These are phyloP conservation scores for Drosophila heteroneura DNA, from an alignment of 2,888 invertebrate species.

Conservation along the genomic window DNA sequence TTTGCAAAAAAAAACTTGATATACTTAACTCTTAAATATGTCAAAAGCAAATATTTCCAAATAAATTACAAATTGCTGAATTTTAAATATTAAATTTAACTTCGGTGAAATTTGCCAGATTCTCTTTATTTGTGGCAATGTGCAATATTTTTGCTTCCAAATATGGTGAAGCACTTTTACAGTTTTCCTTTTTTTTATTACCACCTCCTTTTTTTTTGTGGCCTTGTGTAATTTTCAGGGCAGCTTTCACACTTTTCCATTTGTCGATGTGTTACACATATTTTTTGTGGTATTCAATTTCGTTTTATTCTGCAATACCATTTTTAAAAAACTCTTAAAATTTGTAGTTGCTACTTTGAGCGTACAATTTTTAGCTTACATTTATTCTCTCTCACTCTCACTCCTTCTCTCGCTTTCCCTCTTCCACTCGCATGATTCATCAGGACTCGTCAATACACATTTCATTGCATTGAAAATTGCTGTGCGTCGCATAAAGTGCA, in stretches of 20 bases:
- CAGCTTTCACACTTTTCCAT: background rate
- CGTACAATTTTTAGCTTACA: slow-evolving; percentile 1
- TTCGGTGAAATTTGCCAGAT: background rate
- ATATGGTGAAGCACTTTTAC: background rate
- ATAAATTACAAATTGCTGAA: background rate
- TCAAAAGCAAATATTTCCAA: background rate
- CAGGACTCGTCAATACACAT: slow-evolving; percentile 32
- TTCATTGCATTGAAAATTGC: slow-evolving; percentile 33
- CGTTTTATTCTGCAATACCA: background rate
- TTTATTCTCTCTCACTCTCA: background rate
- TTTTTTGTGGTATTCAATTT: background rate
- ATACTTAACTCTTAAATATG: background rate
- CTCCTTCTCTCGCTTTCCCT: background rate
- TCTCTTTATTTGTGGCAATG: background rate
- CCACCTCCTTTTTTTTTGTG: background rate
- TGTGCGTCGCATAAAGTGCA: slow-evolving; percentile 58
- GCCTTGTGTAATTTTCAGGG: background rate
- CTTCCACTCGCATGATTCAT: background rate
- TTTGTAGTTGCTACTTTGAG: slow-evolving; percentile 1
- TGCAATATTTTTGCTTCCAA: background rate
- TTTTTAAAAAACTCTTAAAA: background rate
- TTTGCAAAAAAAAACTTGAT: background rate
- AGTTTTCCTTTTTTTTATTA: background rate
- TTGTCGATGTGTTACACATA: background rate
- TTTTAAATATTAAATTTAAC: background rate